Percentiles rank a stretch among this genome's conserved stretches.
phyloP scores from a whole-genome alignment of 1,140 invertebrate species.

The Dendroctonus valens region DNA sequence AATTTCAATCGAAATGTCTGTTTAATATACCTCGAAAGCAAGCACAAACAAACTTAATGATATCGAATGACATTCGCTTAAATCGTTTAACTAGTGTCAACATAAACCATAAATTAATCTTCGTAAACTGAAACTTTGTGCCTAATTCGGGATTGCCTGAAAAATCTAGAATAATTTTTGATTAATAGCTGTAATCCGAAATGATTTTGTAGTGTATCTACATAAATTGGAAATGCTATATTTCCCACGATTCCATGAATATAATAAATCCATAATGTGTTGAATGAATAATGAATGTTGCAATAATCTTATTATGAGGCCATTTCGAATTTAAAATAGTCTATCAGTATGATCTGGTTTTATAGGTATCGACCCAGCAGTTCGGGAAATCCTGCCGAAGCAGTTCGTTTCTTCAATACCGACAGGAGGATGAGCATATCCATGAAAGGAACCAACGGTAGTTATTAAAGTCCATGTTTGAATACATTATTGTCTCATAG shows the following conservation, averaged over 20 bases:
- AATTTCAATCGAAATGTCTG: too few relatives aligned
- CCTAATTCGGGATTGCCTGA: too few relatives aligned
- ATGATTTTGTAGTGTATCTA: too few relatives aligned
- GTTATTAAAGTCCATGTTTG: conserved; percentile 46
- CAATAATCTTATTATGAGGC: not conserved
- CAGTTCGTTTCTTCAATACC: conserved; percentile 42
- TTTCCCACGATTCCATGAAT: not conserved
- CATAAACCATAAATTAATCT: too few relatives aligned
- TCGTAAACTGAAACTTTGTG: too few relatives aligned
- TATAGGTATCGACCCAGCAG: conserved; percentile 19
- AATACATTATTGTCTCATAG: too few relatives aligned
- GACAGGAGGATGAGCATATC: conserved; percentile 59
- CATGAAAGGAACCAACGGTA: conserved; percentile 57
- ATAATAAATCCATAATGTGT: not conserved
- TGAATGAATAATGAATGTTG: not conserved
- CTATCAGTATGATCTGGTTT: conserved; percentile 4
- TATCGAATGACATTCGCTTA: too few relatives aligned
- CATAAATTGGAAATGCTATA: not conserved
- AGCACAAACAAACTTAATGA: too few relatives aligned
- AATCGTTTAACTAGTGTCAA: too few relatives aligned
- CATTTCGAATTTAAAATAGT: conserved; percentile 3
- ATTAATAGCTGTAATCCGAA: too few relatives aligned
- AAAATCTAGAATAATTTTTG: too few relatives aligned
- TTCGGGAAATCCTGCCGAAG: conserved; percentile 22
- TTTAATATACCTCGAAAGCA: too few relatives aligned